These are phyloP conservation scores for Drosophila takahashii DNA, from an alignment of 1,140 invertebrate genomes.

Conservation along the genomic window DNA sequence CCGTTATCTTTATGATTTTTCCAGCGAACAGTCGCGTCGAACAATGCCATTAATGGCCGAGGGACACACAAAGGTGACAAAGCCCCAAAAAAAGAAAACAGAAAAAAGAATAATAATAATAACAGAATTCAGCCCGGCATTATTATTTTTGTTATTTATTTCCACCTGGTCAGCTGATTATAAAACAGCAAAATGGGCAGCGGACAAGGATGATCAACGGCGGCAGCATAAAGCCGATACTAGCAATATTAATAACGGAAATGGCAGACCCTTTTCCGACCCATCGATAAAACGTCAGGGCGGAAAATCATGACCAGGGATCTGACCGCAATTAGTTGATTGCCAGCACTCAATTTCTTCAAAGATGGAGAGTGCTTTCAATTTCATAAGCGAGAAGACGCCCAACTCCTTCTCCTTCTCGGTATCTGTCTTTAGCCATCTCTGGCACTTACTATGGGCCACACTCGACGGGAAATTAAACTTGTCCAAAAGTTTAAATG, in stretches of 20 bases:
- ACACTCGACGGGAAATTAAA: slow-evolving; percentile 78
- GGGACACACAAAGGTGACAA: slow-evolving; percentile 46
- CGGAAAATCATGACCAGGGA: slow-evolving; percentile 24
- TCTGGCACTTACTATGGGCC: slow-evolving; percentile 36
- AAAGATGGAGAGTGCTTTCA: slow-evolving; percentile 76
- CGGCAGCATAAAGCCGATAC: slow-evolving; percentile 61
- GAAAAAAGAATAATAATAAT: slow-evolving; percentile 18
- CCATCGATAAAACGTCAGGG: slow-evolving; percentile 4
- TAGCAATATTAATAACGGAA: slow-evolving; percentile 53
- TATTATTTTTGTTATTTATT: slow-evolving; percentile 75
- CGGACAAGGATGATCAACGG: slow-evolving; percentile 22
- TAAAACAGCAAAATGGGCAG: slow-evolving; percentile 35
- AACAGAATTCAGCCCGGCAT: slow-evolving; percentile 59
- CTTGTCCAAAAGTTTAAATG: slow-evolving; percentile 81
- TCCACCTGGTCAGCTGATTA: slow-evolving; percentile 71
- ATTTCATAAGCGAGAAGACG: slow-evolving; percentile 59
- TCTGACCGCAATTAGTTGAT: slow-evolving; percentile 73
- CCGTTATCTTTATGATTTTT: slow-evolving; percentile 72
- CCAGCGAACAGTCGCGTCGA: slow-evolving; percentile 28
- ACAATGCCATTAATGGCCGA: slow-evolving; percentile 39
- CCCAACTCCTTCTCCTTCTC: slow-evolving; percentile 1
- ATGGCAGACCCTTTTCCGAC: slow-evolving; percentile 33
- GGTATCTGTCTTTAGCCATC: slow-evolving; percentile 28
- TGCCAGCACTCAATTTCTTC: slow-evolving; percentile 66
- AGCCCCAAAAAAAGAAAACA: background rate